A percentile compares a stretch with the other conserved stretches of the same genome.
phyloP scores from a whole-genome alignment of 1,140 invertebrate genomes.

The Drosophila busckii region DNA sequence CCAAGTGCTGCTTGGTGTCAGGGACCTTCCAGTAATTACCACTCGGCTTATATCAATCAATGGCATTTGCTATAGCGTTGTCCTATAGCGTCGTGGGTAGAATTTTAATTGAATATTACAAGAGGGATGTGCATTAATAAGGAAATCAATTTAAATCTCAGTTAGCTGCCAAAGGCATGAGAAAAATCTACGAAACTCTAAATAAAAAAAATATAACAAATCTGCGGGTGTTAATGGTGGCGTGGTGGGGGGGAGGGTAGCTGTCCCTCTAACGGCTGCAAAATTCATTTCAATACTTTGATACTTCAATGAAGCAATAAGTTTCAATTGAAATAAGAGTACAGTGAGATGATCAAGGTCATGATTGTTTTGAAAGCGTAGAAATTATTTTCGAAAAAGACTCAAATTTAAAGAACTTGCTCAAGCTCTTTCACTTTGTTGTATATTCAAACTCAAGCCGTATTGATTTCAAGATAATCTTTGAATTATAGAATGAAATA shows the following conservation, averaged over 20 bases:
- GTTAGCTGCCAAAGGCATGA: constrained; percentile 46
- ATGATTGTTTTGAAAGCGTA: neutral
- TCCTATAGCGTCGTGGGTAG: constrained; percentile 42
- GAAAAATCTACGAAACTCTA: constrained; percentile 50
- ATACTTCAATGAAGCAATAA: constrained; percentile 61
- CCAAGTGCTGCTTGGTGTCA: constrained; percentile 22
- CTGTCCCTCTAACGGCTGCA: constrained; percentile 32
- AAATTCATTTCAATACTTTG: constrained; percentile 23
- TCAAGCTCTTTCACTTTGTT: no score
- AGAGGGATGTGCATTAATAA: constrained; percentile 77
- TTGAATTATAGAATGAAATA: no score
- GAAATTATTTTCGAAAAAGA: neutral
- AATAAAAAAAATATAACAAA: constrained; percentile 63
- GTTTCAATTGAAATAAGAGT: constrained; percentile 55
- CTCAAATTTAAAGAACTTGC: neutral
- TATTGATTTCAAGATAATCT: no score
- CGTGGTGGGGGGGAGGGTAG: constrained; percentile 38
- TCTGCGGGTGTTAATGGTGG: constrained; percentile 55
- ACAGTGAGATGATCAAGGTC: constrained; percentile 38
- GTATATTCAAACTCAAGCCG: no score
- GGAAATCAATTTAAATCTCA: constrained; percentile 78
- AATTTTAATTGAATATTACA: constrained; percentile 77
- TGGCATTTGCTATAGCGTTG: constrained; percentile 20
- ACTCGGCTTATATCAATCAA: constrained; percentile 64
- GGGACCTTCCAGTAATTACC: constrained; percentile 57